Conservation (phyloP, 2,113 vertebrate species). For the Eulacestoma nigropectus region DNA sequence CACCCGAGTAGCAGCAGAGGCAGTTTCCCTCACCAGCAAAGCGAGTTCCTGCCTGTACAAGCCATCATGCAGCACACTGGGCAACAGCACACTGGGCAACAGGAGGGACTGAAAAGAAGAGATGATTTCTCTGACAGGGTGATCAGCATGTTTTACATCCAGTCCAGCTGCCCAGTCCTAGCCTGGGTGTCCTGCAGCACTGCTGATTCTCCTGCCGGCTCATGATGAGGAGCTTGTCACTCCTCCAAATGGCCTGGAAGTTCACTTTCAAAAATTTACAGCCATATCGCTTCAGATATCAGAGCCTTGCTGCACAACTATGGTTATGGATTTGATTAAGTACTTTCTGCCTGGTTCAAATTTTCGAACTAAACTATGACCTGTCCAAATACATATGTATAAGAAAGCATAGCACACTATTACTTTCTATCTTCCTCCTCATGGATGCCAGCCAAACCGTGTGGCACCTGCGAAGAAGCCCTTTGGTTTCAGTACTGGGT, state of each 20-base stretch:
- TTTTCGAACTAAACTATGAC: neutral
- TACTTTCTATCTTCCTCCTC: neutral
- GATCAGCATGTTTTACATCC: accelerated
- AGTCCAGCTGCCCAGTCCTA: accelerated
- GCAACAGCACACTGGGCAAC: neutral
- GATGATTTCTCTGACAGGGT: neutral
- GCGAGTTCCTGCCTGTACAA: neutral
- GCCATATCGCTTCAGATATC: neutral
- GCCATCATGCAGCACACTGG: neutral
- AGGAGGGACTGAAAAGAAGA: neutral
- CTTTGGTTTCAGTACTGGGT: neutral
- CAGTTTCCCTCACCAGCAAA: neutral
- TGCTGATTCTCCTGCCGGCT: neutral
- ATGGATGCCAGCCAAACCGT: neutral
- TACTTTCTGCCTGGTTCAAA: neutral
- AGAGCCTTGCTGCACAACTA: neutral
- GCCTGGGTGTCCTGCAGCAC: neutral
- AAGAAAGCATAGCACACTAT: neutral
- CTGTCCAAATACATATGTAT: neutral
- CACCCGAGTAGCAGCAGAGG: neutral
- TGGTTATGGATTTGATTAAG: neutral
- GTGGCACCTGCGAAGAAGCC: neutral
- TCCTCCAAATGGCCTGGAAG: neutral
- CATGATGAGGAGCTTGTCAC: accelerated
- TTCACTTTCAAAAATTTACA: neutral